These are phyloP conservation scores for Napeogenes sylphis DNA, from an alignment of 2,888 invertebrate genomes.

Conservation along the genomic window DNA sequence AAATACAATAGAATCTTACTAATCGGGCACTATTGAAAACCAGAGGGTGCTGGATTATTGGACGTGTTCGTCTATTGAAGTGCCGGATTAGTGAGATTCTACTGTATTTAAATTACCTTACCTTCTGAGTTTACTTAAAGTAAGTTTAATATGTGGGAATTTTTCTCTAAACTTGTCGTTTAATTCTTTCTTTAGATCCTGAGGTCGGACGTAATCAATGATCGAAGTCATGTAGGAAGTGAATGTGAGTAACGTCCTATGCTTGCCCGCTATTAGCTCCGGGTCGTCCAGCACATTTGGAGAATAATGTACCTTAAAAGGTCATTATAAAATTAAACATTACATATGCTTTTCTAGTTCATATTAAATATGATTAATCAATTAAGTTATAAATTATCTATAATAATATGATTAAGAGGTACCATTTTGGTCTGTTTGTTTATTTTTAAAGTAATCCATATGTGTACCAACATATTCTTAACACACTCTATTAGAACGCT, in stretches of 20 bases:
- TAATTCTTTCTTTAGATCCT: constrained; percentile 96
- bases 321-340: not conserved
- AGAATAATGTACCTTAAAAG: constrained; percentile 81
- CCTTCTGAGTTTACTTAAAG: constrained; percentile 97
- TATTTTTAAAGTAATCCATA: too few species aligned
- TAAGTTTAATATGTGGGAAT: constrained; percentile 95
- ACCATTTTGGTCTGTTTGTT: too few species aligned
- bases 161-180: constrained; percentile 97
- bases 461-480: too few species aligned
- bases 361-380: too few species aligned
- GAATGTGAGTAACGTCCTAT: constrained; percentile 90
- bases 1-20: too few species aligned
- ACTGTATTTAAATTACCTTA: constrained; percentile 47
- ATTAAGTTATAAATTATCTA: too few species aligned
- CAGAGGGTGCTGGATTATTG: too few species aligned
- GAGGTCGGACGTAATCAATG: constrained; percentile 96
- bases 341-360: not conserved
- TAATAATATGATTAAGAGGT: too few species aligned
- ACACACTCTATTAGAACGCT: too few species aligned
- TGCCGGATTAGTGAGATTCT: too few species aligned
- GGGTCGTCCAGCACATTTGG: constrained; percentile 96
- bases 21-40: too few species aligned
- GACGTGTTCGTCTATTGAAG: too few species aligned
- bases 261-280: constrained; percentile 92
- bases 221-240: constrained; percentile 96